These are phyloP conservation scores for Bombus ignitus DNA, from an alignment of 1,140 invertebrate genomes.

Conservation along the genomic window DNA sequence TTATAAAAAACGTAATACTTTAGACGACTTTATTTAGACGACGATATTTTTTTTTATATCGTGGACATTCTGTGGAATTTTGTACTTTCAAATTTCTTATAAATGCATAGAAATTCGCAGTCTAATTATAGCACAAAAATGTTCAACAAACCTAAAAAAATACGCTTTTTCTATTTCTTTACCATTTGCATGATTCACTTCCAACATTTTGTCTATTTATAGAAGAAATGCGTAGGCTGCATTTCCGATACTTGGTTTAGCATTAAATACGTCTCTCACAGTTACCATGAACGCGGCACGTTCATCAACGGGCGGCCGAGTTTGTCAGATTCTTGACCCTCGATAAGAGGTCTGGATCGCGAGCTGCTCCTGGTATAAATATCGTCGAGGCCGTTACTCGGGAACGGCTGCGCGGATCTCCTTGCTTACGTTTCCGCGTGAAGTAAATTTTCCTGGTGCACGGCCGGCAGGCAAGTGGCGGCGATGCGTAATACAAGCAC, in stretches of 20 bases:
- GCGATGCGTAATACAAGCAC: conserved; percentile 20
- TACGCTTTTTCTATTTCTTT: no score
- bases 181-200: not conserved
- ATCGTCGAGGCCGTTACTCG: conserved; percentile 40
- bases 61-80: no score
- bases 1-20: no score
- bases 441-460: conserved; percentile 38
- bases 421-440: conserved; percentile 67
- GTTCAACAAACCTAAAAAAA: no score
- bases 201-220: not conserved
- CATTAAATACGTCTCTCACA: conserved; percentile 21
- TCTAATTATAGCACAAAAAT: no score
- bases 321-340: conserved; percentile 50
- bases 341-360: conserved; percentile 26
- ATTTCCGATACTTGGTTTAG: not conserved
- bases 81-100: no score
- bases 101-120: no score
- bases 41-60: no score
- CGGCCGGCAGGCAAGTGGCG: conserved; percentile 16
- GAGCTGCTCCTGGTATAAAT: conserved; percentile 41
- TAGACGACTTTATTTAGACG: no score
- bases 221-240: conserved; percentile 10
- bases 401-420: conserved; percentile 34
- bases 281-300: conserved; percentile 43
- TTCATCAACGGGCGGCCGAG: conserved; percentile 41